Percentiles rank a stretch among this genome's conserved stretches.
Conservation (phyloP, 2,113 vertebrate genomes). For the Prionailurus bengalensis region DNA sequence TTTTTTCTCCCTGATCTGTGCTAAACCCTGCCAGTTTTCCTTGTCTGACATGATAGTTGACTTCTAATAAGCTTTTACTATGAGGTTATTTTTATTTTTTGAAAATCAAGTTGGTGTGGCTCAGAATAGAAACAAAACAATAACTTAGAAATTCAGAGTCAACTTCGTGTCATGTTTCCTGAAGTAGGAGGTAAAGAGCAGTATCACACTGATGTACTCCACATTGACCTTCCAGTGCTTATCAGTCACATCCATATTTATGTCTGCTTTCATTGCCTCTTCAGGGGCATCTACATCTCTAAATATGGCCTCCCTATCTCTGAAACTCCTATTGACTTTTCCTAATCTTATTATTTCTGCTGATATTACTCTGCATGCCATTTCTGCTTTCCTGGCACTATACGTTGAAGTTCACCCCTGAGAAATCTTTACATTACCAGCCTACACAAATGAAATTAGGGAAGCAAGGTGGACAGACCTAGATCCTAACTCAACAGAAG, state of each 20-base stretch:
- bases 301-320: slow-evolving; percentile 28
- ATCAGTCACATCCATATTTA: slow-evolving; percentile 30
- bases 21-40: not conserved
- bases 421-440: slow-evolving; percentile 20
- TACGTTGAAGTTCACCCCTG: not conserved
- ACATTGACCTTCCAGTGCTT: not conserved
- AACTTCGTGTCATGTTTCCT: not conserved
- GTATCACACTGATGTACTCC: not conserved
- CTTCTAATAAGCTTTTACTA: not conserved
- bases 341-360: slow-evolving; percentile 73
- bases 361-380: slow-evolving; percentile 70
- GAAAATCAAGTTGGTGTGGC: not conserved
- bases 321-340: slow-evolving; percentile 73
- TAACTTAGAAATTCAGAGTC: not conserved
- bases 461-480: not conserved
- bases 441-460: slow-evolving; percentile 66
- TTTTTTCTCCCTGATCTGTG: not conserved
- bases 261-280: not conserved
- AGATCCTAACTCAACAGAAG: not conserved
- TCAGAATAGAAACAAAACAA: not conserved
- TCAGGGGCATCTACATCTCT: not conserved
- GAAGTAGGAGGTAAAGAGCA: not conserved
- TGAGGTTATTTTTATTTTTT: not conserved
- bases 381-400: slow-evolving; percentile 51
- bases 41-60: not conserved